Evolutionary conservation across 2,113 vertebrate genomes (phyloP).

Genomic region (Corydoras maculifer): DNA sequence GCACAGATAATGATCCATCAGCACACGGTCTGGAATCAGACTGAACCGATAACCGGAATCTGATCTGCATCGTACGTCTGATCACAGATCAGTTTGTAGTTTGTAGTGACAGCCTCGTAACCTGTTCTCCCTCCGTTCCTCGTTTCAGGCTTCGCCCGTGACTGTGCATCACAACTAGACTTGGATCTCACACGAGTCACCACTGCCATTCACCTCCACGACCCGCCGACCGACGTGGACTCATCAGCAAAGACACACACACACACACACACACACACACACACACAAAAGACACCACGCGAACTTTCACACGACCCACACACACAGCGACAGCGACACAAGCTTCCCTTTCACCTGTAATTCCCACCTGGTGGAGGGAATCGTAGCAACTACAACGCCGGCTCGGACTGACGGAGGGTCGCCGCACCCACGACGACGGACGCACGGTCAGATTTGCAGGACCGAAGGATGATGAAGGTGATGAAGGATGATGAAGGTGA

Average conservation of each 20-base stretch:
- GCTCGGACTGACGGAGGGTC: conserved; percentile 12
- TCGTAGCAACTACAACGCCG: conserved; percentile 45
- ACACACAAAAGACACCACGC: conserved; percentile 21
- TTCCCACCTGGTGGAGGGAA: conserved; percentile 63
- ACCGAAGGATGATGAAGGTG: conserved; percentile 21
- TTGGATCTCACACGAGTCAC: conserved; percentile 76
- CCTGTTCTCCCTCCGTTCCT: background rate
- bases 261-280: conserved; percentile 23
- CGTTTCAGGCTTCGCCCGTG: conserved; percentile 72
- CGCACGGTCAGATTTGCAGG: conserved; percentile 29
- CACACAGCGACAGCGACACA: conserved; percentile 17
- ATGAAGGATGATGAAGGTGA: conserved; percentile 37
- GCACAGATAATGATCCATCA: too few species aligned
- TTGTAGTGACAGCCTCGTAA: background rate
- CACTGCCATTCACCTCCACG: conserved; percentile 81
- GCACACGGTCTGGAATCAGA: too few species aligned
- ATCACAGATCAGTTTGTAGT: too few species aligned
- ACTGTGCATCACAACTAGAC: conserved; percentile 59
- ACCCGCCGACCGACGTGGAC: conserved; percentile 56
- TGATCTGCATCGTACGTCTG: too few species aligned
- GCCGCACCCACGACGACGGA: background rate
- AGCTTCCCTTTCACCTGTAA: conserved; percentile 61
- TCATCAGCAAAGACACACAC: conserved; percentile 51
- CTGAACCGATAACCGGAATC: too few species aligned
- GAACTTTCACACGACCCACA: conserved; percentile 29